These are phyloP conservation scores for Sarcophaga carnaria DNA, from an alignment of 2,888 invertebrate species.

Conservation along the genomic window DNA sequence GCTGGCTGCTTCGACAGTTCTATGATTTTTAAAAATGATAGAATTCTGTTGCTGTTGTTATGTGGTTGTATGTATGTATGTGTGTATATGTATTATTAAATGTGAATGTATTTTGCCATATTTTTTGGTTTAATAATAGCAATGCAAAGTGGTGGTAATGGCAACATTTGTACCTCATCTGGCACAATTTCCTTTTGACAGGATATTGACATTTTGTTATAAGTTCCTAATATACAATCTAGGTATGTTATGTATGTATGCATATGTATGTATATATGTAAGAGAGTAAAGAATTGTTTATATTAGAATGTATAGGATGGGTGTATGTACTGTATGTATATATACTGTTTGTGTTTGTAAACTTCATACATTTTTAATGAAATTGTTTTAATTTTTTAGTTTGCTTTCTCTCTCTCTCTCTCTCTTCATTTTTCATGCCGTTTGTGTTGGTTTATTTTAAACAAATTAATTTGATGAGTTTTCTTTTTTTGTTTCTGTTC, in stretches of 20 bases:
- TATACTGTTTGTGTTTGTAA: neutral
- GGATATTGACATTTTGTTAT: conserved; percentile 66
- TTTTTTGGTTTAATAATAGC: conserved; percentile 8
- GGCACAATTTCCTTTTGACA: conserved; percentile 67
- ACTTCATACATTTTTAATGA: conserved; percentile 42
- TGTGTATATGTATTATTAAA: conserved; percentile 12
- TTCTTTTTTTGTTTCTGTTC: conserved; percentile 7
- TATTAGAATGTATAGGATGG: neutral
- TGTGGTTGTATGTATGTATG: neutral
- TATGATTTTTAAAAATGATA: neutral
- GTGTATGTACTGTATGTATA: too few relatives aligned
- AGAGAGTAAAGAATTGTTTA: neutral
- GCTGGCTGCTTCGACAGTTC: neutral
- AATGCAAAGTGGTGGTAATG: conserved; percentile 4
- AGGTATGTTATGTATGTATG: neutral
- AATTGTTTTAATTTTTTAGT: conserved; percentile 16
- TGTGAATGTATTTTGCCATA: neutral
- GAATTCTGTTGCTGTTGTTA: neutral
- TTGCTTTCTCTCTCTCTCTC: neutral
- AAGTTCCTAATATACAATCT: neutral
- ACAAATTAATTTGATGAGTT: conserved; percentile 36
- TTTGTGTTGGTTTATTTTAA: conserved; percentile 28
- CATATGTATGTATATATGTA: neutral
- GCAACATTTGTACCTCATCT: conserved; percentile 62
- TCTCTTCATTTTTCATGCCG: neutral